Conservation (phyloP, 2,113 vertebrate species). For the Dinomys branickii region DNA sequence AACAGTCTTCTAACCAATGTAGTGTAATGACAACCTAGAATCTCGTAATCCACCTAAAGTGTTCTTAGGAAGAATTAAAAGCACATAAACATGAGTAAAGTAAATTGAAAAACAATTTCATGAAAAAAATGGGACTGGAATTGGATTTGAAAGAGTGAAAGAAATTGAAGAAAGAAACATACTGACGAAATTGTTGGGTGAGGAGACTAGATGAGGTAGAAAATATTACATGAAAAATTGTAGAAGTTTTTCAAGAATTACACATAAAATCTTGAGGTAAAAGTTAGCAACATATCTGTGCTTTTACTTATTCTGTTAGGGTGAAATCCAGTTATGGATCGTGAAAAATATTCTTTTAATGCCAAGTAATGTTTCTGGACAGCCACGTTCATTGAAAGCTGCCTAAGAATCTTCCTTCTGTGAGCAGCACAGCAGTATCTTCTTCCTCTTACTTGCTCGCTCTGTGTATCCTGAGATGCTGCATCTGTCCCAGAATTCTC, state of each 20-base stretch:
- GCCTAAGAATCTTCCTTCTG: conserved; percentile 66
- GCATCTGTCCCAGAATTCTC: background rate
- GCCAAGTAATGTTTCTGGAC: conserved; percentile 77
- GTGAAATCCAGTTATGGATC: conserved; percentile 83
- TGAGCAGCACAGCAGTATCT: background rate
- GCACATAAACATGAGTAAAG: background rate
- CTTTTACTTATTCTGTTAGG: conserved; percentile 85
- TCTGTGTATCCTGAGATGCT: background rate
- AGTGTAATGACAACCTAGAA: background rate
- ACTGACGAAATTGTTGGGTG: background rate
- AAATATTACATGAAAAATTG: background rate
- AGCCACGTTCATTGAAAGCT: conserved; percentile 84
- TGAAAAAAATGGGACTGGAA: background rate
- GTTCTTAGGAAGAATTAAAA: background rate
- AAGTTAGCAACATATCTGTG: conserved; percentile 81
- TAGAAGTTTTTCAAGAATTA: background rate
- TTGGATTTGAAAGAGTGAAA: background rate
- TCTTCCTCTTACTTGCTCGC: background rate
- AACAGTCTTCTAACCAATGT: background rate
- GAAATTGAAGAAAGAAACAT: background rate
- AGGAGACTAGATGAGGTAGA: background rate
- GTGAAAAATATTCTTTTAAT: conserved; percentile 86
- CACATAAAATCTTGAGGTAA: conserved; percentile 37
- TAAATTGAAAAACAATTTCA: background rate
- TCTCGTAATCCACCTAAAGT: background rate